A percentile compares a stretch with the other conserved stretches of the same genome.
Conservation (phyloP, 2,888 invertebrate genomes). For the Netelia fuscicornis region DNA sequence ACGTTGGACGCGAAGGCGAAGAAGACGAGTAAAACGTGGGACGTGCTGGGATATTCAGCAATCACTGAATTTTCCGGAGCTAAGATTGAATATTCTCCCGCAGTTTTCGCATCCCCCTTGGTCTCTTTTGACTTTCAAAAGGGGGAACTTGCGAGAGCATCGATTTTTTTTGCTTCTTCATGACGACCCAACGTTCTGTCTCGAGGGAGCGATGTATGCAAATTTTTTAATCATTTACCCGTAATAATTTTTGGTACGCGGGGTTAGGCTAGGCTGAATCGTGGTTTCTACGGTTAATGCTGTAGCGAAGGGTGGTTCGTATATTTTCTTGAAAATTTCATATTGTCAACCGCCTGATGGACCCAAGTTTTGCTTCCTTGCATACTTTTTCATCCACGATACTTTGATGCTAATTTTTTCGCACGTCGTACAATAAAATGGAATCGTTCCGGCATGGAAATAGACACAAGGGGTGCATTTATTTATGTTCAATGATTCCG, state of each 20-base stretch:
- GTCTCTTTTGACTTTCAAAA: slow-evolving; percentile 1
- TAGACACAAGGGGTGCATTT: too few species aligned
- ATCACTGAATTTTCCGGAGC: slow-evolving; percentile 8
- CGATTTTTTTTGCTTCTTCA: slow-evolving; percentile 22
- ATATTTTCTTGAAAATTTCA: background rate
- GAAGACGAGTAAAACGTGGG: background rate
- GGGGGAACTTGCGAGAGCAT: background rate
- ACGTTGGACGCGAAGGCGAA: background rate
- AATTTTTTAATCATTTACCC: slow-evolving; percentile 69
- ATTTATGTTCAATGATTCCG: too few species aligned
- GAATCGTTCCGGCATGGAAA: background rate
- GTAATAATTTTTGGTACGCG: slow-evolving; percentile 60
- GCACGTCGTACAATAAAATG: background rate
- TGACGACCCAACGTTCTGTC: slow-evolving; percentile 25
- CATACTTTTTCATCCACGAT: background rate
- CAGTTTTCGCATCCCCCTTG: background rate
- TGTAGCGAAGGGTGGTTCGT: background rate
- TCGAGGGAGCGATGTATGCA: slow-evolving; percentile 69
- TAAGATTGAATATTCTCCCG: slow-evolving; percentile 17
- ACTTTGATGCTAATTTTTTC: background rate
- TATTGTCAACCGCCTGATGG: background rate
- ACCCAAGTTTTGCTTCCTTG: background rate
- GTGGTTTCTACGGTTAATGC: background rate
- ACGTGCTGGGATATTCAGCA: slow-evolving; percentile 1
- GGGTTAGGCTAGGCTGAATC: background rate